Percentiles rank a stretch among this genome's conserved stretches.
phyloP scores from a whole-genome alignment of 2,888 invertebrate species.

The Tanytarsus gracilentus region DNA sequence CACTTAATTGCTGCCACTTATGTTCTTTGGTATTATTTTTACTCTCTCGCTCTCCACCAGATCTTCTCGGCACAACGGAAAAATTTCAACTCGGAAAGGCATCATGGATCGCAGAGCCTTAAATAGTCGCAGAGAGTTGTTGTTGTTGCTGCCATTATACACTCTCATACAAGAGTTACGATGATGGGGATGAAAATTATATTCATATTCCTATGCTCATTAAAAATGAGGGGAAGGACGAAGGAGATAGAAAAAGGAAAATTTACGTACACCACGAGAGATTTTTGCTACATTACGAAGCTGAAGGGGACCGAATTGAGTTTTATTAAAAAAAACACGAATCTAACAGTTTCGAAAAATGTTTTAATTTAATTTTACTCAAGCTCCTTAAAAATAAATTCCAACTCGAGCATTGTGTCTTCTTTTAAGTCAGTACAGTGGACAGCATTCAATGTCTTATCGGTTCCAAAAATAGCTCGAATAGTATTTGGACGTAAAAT shows the following conservation, averaged over 20 bases:
- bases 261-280: conserved; percentile 6
- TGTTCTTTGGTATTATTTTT: too few relatives aligned
- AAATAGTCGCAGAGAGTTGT: conserved; percentile 12
- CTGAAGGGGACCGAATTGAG: too few relatives aligned
- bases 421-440: conserved; percentile 91
- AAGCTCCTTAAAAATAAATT: conserved; percentile 61
- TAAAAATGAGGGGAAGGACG: conserved; percentile 2
- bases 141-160: background rate
- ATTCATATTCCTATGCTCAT: background rate
- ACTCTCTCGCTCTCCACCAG: background rate
- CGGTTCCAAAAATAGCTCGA: conserved; percentile 73
- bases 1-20: too few relatives aligned
- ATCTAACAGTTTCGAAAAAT: background rate
- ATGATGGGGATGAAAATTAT: conserved; percentile 3
- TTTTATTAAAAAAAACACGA: too few relatives aligned
- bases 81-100: conserved; percentile 11
- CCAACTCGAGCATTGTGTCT: conserved; percentile 73
- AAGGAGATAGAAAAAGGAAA: background rate
- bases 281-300: too few relatives aligned
- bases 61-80: conserved; percentile 1
- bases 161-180: conserved; percentile 8
- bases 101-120: conserved; percentile 12
- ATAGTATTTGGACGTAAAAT: conserved; percentile 74
- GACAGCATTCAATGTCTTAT: conserved; percentile 76
- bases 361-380: background rate